These are phyloP conservation scores for Leptinotarsa tumamoca DNA, from an alignment of 2,888 invertebrate species.

Conservation along the genomic window DNA sequence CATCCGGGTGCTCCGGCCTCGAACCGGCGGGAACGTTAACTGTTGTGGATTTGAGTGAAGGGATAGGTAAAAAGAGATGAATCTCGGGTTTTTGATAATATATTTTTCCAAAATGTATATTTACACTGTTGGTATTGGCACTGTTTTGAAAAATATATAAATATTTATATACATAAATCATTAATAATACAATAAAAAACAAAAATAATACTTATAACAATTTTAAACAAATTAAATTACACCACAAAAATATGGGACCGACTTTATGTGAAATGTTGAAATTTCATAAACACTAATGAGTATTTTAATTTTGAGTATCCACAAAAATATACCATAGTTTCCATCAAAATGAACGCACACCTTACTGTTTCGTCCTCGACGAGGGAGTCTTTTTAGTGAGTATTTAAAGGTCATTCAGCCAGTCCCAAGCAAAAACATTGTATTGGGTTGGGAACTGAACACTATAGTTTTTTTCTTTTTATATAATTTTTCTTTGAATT, in stretches of 20 bases:
- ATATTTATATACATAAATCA: conserved; percentile 56
- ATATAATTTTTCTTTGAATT: too few relatives aligned
- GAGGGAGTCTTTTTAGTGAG: not conserved
- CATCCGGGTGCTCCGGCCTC: too few relatives aligned
- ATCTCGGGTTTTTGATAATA: conserved; percentile 39
- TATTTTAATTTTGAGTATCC: conserved; percentile 18
- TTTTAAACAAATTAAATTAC: conserved; percentile 45
- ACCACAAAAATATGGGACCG: conserved; percentile 43
- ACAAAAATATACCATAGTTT: not conserved
- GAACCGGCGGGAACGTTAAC: too few relatives aligned
- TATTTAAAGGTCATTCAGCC: conserved; percentile 5
- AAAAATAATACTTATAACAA: conserved; percentile 62
- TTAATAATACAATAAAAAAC: conserved; percentile 56
- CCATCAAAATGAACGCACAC: too few relatives aligned
- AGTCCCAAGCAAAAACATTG: conserved; percentile 11
- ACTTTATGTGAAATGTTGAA: conserved; percentile 24
- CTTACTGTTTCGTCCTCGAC: not conserved
- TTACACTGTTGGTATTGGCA: conserved; percentile 66
- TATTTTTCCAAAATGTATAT: conserved; percentile 57
- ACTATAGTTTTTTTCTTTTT: conserved; percentile 19
- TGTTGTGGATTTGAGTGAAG: too few relatives aligned
- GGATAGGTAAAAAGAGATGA: not conserved
- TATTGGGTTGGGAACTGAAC: not conserved
- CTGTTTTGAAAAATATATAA: conserved; percentile 65
- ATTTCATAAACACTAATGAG: conserved; percentile 3